Evolutionary conservation across 2,113 vertebrate genomes (phyloP).

Genomic region (Nothobranchius furzeri): DNA sequence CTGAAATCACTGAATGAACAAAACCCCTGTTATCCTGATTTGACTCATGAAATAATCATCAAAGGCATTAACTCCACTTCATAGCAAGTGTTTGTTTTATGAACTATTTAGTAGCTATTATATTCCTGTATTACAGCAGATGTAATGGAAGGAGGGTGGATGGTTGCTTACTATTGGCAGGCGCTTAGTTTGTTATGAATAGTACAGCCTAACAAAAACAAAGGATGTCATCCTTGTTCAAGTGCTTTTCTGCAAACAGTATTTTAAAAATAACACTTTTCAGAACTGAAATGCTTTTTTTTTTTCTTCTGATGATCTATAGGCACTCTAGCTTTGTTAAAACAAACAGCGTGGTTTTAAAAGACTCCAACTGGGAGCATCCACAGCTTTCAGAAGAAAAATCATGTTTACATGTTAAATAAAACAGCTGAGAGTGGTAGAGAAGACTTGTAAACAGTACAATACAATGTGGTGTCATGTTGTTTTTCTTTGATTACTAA

Average conservation of each 20-base stretch:
- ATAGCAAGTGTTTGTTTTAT: slow-evolving; percentile 57
- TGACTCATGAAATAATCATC: slow-evolving; percentile 69
- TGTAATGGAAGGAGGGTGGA: slow-evolving; percentile 30
- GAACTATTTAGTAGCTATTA: slow-evolving; percentile 58
- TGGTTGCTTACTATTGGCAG: slow-evolving; percentile 41
- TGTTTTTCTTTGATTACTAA: neutral
- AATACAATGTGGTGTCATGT: too few species aligned
- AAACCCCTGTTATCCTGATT: slow-evolving; percentile 50
- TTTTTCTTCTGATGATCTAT: slow-evolving; percentile 16
- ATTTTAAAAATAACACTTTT: slow-evolving; percentile 28
- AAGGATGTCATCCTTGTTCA: slow-evolving; percentile 33
- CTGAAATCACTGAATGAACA: slow-evolving; percentile 37
- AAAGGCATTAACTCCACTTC: slow-evolving; percentile 65
- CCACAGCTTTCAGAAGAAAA: slow-evolving; percentile 11
- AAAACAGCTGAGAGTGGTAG: neutral
- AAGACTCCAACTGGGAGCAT: slow-evolving; percentile 18
- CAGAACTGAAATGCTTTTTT: slow-evolving; percentile 9
- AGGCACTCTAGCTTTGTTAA: slow-evolving; percentile 20
- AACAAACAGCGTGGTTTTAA: slow-evolving; percentile 9
- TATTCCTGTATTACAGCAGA: slow-evolving; percentile 42
- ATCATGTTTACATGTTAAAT: slow-evolving; percentile 42
- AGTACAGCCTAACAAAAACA: slow-evolving; percentile 15
- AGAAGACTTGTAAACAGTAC: neutral
- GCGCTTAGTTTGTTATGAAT: slow-evolving; percentile 37
- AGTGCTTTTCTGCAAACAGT: neutral